These are phyloP conservation scores for Callipepla squamata DNA, from an alignment of 2,113 vertebrate species.

Conservation along the genomic window DNA sequence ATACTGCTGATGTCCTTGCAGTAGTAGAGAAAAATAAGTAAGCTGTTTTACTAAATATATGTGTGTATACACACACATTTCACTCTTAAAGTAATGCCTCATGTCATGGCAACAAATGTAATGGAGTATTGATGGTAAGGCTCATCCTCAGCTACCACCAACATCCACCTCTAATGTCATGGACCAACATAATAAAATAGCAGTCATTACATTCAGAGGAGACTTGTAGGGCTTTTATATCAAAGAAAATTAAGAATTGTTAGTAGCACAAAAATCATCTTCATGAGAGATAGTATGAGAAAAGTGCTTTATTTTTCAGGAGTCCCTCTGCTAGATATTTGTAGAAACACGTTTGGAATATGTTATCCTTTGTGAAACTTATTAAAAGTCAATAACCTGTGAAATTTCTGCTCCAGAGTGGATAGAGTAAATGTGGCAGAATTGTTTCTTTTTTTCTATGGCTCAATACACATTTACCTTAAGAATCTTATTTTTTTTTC, in stretches of 20 bases:
- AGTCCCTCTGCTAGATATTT: not conserved
- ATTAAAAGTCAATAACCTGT: not conserved
- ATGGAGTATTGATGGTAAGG: too few relatives aligned
- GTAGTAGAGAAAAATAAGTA: not conserved
- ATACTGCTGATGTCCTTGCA: not conserved
- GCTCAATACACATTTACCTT: not conserved
- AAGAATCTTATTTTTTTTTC: not conserved
- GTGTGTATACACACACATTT: not conserved
- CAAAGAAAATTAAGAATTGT: not conserved
- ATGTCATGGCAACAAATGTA: too few relatives aligned
- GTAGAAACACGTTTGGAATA: not conserved
- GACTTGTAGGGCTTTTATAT: not conserved
- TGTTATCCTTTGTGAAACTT: not conserved
- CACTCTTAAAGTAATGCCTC: too few relatives aligned
- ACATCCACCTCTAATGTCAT: too few relatives aligned
- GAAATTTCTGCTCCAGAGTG: not conserved
- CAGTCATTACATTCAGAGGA: too few relatives aligned
- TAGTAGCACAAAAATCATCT: not conserved
- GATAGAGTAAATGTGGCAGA: not conserved
- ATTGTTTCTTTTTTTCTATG: not conserved
- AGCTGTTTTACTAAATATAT: not conserved
- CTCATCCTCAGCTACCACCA: too few relatives aligned
- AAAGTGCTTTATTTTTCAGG: not conserved
- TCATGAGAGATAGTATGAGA: not conserved
- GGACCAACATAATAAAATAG: too few relatives aligned